Conservation (phyloP, 2,797 vertebrate species). For the Melanotaenia boesemani region DNA sequence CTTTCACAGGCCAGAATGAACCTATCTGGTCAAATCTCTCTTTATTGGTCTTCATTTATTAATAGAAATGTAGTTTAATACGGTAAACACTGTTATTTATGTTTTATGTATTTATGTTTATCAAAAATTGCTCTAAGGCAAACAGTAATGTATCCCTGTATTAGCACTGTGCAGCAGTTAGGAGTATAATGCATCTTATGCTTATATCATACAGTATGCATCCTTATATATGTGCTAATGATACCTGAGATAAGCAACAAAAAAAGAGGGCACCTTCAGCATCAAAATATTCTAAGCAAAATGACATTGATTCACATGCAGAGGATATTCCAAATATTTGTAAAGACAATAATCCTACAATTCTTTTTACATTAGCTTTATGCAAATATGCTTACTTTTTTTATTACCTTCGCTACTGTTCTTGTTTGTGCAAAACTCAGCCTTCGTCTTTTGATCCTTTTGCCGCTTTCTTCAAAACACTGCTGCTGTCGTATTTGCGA, state of each 20-base stretch:
- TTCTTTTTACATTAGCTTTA: background rate
- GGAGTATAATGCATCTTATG: background rate
- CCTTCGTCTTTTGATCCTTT: background rate
- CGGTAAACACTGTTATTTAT: background rate
- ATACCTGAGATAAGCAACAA: background rate
- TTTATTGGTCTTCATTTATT: background rate
- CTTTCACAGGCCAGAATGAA: background rate
- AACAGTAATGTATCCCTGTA: background rate
- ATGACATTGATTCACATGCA: background rate
- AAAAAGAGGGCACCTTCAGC: background rate
- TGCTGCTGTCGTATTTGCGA: background rate
- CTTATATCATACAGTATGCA: background rate
- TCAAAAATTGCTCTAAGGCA: background rate
- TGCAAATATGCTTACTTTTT: background rate
- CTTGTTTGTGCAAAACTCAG: background rate
- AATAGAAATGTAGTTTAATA: conserved; percentile 7
- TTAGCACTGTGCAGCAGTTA: background rate
- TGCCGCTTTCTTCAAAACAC: background rate
- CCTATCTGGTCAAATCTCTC: background rate
- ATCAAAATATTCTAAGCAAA: conserved; percentile 6
- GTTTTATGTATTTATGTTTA: background rate
- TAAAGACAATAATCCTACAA: background rate
- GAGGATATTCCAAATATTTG: background rate
- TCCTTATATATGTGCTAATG: background rate
- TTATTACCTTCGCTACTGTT: background rate